Percentiles rank a stretch among this genome's conserved stretches.
Evolutionary conservation across 92 coral and sea anemone species (phyloP).

Genomic region (Umimayanthus kanabou): DNA sequence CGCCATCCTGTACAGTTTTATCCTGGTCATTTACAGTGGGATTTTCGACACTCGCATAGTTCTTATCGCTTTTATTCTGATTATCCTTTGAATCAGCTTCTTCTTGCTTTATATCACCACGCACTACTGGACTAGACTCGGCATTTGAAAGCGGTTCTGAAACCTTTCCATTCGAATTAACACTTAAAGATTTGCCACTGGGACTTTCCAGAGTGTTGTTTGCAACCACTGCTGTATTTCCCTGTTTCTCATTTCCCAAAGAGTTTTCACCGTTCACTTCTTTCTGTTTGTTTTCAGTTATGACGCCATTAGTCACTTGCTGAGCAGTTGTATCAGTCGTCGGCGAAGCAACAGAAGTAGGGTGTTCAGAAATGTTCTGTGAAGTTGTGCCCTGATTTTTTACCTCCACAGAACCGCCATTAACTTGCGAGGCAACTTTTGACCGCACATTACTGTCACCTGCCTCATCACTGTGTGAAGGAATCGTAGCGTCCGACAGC

Average conservation of each 20-base stretch:
- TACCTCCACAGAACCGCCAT: conserved; percentile 35
- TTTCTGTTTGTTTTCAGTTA: conserved; percentile 16
- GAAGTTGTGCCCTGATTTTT: conserved; percentile 5
- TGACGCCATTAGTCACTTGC: not conserved
- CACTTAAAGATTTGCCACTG: not conserved
- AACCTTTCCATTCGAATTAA: not conserved
- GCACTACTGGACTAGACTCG: not conserved
- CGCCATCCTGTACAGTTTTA: conserved; percentile 11
- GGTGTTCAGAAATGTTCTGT: conserved; percentile 3
- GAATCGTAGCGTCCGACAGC: conserved; percentile 51
- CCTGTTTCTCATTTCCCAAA: conserved; percentile 27
- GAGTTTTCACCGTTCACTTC: not conserved
- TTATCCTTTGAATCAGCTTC: conserved; percentile 49
- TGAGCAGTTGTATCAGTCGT: conserved; percentile 8
- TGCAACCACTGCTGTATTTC: not conserved
- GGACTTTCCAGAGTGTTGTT: not conserved
- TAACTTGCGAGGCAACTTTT: conserved; percentile 63
- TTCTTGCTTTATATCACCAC: conserved; percentile 11
- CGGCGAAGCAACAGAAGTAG: not conserved
- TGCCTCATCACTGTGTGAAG: conserved; percentile 18
- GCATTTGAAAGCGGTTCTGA: conserved; percentile 4
- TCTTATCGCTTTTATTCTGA: not conserved
- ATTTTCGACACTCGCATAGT: not conserved
- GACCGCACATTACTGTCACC: conserved; percentile 68
- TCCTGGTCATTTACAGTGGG: conserved; percentile 3